These are phyloP conservation scores for Bactericera cockerelli DNA, from an alignment of 1,140 invertebrate genomes.

Conservation along the genomic window DNA sequence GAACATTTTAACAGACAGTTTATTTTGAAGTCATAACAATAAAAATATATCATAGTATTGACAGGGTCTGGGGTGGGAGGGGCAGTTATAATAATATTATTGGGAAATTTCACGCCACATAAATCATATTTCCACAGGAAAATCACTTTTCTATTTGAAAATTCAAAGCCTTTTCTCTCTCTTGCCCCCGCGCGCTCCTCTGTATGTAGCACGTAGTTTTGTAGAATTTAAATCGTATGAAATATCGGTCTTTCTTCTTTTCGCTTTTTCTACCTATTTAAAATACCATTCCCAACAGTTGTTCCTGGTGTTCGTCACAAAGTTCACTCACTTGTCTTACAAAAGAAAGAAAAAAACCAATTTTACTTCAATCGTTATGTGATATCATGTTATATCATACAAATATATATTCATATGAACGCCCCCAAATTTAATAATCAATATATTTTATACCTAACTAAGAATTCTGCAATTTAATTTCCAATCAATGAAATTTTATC, in stretches of 20 bases:
- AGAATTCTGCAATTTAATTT: no score
- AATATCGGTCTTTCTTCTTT: background rate
- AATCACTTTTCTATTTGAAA: conserved; percentile 9
- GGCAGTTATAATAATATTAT: conserved; percentile 4
- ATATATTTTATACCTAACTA: no score
- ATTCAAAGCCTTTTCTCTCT: conserved; percentile 7
- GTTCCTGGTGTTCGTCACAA: background rate
- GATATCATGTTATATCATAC: no score
- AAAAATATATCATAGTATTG: conserved; percentile 5
- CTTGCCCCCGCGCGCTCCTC: background rate
- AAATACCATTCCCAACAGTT: background rate
- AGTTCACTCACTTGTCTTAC: background rate
- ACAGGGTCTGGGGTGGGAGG: background rate
- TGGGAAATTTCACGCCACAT: conserved; percentile 8
- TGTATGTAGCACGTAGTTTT: background rate
- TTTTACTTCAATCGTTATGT: no score
- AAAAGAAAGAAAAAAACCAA: no score
- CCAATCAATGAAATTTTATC: no score
- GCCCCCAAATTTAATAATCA: no score
- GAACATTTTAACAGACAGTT: conserved; percentile 6
- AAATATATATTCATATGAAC: no score
- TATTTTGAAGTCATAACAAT: conserved; percentile 4
- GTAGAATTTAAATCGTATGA: conserved; percentile 8
- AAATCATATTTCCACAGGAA: conserved; percentile 6
- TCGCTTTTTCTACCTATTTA: no score